Evolutionary conservation across 2,113 vertebrate genomes (phyloP).

Genomic region (Chinchilla lanigera): DNA sequence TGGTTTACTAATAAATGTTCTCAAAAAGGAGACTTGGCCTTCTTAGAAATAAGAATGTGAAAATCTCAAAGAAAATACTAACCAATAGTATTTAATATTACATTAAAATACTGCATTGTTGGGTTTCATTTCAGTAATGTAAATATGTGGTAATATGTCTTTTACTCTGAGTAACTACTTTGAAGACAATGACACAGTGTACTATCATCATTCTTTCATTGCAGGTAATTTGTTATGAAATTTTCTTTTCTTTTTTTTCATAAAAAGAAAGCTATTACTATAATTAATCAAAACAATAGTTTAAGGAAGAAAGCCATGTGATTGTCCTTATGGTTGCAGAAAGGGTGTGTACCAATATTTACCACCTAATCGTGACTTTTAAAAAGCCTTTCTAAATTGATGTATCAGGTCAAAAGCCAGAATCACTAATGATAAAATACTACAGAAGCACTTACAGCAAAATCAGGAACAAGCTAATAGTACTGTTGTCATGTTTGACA

Average conservation of each 20-base stretch:
- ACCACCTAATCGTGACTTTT: constrained; percentile 21
- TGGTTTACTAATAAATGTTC: neutral
- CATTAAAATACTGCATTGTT: neutral
- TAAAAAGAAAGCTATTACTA: neutral
- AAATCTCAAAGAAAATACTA: constrained; percentile 54
- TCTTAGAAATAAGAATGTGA: constrained; percentile 44
- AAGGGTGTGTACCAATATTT: constrained; percentile 25
- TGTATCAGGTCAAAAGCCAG: constrained; percentile 35
- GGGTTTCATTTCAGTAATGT: constrained; percentile 12
- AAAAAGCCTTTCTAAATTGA: constrained; percentile 42
- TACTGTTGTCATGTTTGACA: neutral
- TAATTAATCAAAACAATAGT: constrained; percentile 52
- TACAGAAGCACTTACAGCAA: constrained; percentile 44
- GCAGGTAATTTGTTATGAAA: no score
- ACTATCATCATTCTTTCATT: no score
- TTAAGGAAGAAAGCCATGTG: neutral
- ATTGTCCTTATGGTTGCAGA: constrained; percentile 3
- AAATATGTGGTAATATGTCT: neutral
- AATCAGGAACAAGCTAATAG: constrained; percentile 20
- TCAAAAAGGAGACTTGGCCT: neutral
- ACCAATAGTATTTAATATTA: neutral
- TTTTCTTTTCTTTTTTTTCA: no score
- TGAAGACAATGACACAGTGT: no score
- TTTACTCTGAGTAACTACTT: no score
- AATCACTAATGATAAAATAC: constrained; percentile 15